phyloP scores from a whole-genome alignment of 2,888 invertebrate species.

The Drosophila rubida region DNA sequence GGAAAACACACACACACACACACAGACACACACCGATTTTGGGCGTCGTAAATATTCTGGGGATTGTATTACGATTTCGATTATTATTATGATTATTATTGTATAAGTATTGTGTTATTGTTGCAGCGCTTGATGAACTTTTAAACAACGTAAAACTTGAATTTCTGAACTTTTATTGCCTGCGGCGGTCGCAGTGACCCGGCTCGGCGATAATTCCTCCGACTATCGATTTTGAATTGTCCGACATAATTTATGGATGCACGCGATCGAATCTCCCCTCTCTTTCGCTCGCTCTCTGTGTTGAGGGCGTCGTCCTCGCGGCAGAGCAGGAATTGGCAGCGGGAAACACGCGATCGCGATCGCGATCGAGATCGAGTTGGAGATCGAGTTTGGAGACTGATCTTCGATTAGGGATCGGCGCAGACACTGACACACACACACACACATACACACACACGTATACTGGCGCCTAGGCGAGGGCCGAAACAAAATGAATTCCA shows the following conservation, averaged over 20 bases:
- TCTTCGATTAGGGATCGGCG: conserved; percentile 18
- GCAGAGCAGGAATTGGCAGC: neutral
- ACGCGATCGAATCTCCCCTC: conserved; percentile 4
- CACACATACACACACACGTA: conserved; percentile 31
- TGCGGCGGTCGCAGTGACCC: conserved; percentile 35
- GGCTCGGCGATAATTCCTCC: conserved; percentile 47
- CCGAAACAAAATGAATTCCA: conserved; percentile 17
- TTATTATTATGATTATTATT: conserved; percentile 13
- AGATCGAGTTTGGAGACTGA: too few relatives aligned
- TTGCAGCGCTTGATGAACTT: conserved; percentile 52
- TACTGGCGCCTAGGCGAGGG: conserved; percentile 12
- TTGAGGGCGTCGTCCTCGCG: neutral
- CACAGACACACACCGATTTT: conserved; percentile 9
- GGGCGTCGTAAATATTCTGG: conserved; percentile 51
- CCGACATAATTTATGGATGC: conserved; percentile 60
- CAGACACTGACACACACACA: conserved; percentile 24
- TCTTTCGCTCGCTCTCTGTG: neutral
- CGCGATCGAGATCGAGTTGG: conserved; percentile 4
- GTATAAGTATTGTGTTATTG: conserved; percentile 26
- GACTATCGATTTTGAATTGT: conserved; percentile 47
- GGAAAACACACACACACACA: conserved; percentile 24
- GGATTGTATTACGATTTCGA: conserved; percentile 2
- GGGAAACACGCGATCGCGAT: neutral
- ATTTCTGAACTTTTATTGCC: conserved; percentile 58
- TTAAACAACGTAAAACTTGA: conserved; percentile 53